Percentiles rank a stretch among this genome's conserved stretches.
phyloP scores from a whole-genome alignment of 2,888 invertebrate genomes.

The Aradus depressus region DNA sequence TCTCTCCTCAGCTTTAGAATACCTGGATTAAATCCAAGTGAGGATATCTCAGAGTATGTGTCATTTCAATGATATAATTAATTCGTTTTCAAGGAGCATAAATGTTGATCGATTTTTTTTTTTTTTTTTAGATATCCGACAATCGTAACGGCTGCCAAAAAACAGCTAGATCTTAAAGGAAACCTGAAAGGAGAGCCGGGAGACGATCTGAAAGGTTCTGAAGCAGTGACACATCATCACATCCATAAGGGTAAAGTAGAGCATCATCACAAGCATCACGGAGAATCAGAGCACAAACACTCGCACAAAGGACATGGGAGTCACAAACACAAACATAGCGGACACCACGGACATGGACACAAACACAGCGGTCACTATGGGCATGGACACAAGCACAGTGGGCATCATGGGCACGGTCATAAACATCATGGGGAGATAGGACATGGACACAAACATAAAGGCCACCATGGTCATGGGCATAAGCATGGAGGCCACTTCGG shows the following conservation, averaged over 20 bases:
- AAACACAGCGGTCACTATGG: conserved; percentile 32
- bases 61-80: too few relatives aligned
- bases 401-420: conserved; percentile 30
- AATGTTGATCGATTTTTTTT: too few relatives aligned
- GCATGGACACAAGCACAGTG: conserved; percentile 31
- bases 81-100: too few relatives aligned
- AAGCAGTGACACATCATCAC: conserved; percentile 29
- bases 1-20: too few relatives aligned
- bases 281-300: conserved; percentile 30
- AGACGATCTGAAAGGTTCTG: conserved; percentile 26
- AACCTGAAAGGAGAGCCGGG: too few relatives aligned
- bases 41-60: too few relatives aligned
- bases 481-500: conserved; percentile 29
- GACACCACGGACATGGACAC: conserved; percentile 30
- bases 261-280: conserved; percentile 29
- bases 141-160: too few relatives aligned
- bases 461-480: conserved; percentile 29
- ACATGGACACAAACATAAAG: conserved; percentile 31
- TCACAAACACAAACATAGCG: conserved; percentile 30
- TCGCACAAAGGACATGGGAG: conserved; percentile 29
- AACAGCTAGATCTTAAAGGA: too few relatives aligned
- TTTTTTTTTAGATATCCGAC: too few relatives aligned
- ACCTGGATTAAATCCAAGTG: too few relatives aligned
- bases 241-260: conserved; percentile 29
- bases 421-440: conserved; percentile 31